Conservation (phyloP, 2,113 vertebrate species). For the Sardina pilchardus region DNA sequence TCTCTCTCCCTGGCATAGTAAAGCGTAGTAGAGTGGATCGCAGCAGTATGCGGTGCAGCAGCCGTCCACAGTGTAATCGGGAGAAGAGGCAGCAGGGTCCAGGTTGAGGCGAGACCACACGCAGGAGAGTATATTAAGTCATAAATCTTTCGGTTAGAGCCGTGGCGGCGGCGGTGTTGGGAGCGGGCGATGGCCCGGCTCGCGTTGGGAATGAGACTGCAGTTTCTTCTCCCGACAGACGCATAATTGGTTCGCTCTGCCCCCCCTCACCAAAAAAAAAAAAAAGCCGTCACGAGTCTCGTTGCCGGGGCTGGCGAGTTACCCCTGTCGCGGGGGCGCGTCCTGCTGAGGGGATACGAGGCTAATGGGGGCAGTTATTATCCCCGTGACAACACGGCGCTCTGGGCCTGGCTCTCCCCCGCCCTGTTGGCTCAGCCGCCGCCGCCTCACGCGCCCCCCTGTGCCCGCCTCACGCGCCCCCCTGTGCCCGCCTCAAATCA, state of each 20-base stretch:
- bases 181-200: background rate
- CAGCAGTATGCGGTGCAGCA: background rate
- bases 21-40: background rate
- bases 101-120: background rate
- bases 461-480: background rate
- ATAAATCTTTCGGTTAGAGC: slow-evolving; percentile 1
- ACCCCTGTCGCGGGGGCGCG: background rate
- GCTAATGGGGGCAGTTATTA: slow-evolving; percentile 12
- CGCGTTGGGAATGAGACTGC: background rate
- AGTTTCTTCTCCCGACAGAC: background rate
- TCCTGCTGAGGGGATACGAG: background rate
- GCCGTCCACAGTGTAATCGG: background rate
- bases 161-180: background rate
- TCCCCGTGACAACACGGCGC: background rate
- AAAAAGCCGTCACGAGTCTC: background rate
- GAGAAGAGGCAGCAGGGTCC: background rate
- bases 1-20: background rate
- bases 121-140: slow-evolving; percentile 11
- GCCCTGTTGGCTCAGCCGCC: background rate
- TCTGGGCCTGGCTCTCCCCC: background rate
- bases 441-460: background rate
- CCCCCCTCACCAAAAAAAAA: no score
- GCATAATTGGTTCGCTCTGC: background rate
- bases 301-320: background rate
- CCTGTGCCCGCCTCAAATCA: background rate